phyloP scores from a whole-genome alignment of 2,113 vertebrate genomes.

The Eretmochelys imbricata region DNA sequence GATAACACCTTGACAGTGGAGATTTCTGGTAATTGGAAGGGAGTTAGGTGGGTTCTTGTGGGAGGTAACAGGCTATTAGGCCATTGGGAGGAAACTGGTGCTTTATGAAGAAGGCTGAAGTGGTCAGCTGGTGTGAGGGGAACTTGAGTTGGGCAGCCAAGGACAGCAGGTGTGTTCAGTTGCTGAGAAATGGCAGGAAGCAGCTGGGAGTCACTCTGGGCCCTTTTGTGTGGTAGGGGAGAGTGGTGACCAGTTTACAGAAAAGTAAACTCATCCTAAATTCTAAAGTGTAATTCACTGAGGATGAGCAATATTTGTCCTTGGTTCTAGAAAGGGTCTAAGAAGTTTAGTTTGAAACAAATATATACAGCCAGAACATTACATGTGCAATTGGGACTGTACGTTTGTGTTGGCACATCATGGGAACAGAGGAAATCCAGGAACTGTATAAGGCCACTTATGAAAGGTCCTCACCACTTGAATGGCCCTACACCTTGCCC shows the following conservation, averaged over 20 bases:
- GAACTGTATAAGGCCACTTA: not conserved
- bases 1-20: not conserved
- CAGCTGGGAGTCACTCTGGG: not conserved
- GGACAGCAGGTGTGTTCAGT: not conserved
- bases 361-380: not conserved
- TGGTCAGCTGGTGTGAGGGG: not conserved
- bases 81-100: not conserved
- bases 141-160: not conserved
- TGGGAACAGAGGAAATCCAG: not conserved
- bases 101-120: not conserved
- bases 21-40: not conserved
- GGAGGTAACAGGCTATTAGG: not conserved
- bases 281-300: not conserved
- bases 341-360: not conserved
- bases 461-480: not conserved
- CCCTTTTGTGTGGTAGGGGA: not conserved
- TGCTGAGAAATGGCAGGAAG: not conserved
- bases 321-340: not conserved
- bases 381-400: not conserved
- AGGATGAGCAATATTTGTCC: not conserved
- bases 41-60: not conserved
- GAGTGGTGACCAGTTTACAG: not conserved
- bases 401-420: not conserved
- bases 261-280: not conserved
- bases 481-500: not conserved